Conservation (phyloP, 2,797 vertebrate genomes). For the Crenichthys baileyi region DNA sequence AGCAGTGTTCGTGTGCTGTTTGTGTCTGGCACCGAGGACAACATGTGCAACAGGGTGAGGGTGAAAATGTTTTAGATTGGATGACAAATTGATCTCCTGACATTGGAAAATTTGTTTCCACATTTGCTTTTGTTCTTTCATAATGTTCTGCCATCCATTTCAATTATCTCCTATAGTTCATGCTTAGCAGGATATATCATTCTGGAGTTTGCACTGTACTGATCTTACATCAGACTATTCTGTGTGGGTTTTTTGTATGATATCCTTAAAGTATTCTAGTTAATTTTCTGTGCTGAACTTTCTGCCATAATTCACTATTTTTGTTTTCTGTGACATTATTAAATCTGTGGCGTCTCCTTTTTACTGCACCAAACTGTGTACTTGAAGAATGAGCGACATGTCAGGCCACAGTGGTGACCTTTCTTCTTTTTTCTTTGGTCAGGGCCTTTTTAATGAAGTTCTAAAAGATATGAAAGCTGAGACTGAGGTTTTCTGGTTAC, state of each 20-base stretch:
- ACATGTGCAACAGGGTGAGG: constrained; percentile 91
- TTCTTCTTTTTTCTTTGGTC: constrained; percentile 29
- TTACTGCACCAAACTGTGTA: neutral
- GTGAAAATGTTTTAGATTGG: neutral
- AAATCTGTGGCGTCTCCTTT: neutral
- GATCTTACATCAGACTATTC: neutral
- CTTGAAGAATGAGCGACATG: neutral
- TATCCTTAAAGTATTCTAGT: too few species aligned
- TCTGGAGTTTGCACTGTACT: neutral
- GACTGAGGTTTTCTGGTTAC: constrained; percentile 86
- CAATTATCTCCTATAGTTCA: neutral
- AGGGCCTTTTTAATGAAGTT: constrained; percentile 84
- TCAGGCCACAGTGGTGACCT: neutral
- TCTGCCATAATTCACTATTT: neutral
- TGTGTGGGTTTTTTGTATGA: neutral
- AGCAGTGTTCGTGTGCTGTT: constrained; percentile 85
- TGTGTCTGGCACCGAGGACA: constrained; percentile 89
- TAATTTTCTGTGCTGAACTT: too few species aligned
- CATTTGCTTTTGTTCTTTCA: neutral
- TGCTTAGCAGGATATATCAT: too few species aligned
- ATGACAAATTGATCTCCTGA: neutral
- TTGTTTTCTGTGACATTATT: neutral
- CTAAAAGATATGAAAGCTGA: constrained; percentile 84
- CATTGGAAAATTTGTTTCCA: neutral
- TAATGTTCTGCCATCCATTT: neutral